Conservation (phyloP, 1,140 invertebrate species). For the Bombyx mandarina region DNA sequence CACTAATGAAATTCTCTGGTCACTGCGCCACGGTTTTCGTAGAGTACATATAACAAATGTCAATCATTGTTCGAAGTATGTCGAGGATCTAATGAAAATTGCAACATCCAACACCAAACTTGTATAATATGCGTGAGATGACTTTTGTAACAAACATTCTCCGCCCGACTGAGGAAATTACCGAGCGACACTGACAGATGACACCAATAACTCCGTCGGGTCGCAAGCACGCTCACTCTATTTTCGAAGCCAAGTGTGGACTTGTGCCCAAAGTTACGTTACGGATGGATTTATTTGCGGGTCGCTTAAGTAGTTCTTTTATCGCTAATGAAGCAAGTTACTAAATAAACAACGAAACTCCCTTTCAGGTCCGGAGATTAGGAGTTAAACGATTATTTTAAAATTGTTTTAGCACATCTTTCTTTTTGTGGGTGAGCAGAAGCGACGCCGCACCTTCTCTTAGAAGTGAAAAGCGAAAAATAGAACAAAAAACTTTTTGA, state of each 20-base stretch:
- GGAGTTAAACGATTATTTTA: no score
- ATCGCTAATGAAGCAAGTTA: no score
- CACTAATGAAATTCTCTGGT: no score
- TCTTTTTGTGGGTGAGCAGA: no score
- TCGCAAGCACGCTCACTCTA: conserved; percentile 21
- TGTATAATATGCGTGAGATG: conserved; percentile 38
- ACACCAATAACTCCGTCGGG: conserved; percentile 49
- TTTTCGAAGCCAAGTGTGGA: conserved; percentile 21
- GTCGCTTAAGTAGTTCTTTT: no score
- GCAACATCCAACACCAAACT: conserved; percentile 18
- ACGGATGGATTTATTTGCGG: conserved; percentile 9
- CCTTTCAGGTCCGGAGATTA: no score
- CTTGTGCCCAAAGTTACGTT: conserved; percentile 11
- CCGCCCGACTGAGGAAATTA: conserved; percentile 45
- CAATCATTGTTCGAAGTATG: no score
- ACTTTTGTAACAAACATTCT: conserved; percentile 53
- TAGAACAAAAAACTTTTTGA: no score
- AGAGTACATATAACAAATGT: background rate
- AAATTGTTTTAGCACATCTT: no score
- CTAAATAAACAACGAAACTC: no score
- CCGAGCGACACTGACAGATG: conserved; percentile 58
- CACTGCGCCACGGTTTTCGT: background rate
- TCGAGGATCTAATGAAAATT: conserved; percentile 2
- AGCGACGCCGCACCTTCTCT: no score
- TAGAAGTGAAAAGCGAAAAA: no score